These are phyloP conservation scores for Geotrypetes seraphini DNA, from an alignment of 2,797 vertebrate species.

Conservation along the genomic window DNA sequence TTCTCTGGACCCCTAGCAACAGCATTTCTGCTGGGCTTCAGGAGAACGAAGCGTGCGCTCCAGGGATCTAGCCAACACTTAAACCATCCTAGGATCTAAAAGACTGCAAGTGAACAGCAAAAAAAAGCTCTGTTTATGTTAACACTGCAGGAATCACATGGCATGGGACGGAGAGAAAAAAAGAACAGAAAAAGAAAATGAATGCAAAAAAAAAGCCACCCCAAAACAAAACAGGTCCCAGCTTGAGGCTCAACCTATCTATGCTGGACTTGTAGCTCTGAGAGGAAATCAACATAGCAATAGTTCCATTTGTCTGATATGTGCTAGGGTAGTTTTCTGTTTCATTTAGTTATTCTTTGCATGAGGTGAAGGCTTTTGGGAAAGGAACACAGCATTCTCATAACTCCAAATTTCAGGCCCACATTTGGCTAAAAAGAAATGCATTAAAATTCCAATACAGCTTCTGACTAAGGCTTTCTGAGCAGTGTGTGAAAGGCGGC, in stretches of 20 bases:
- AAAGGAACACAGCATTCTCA: background rate
- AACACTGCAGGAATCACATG: conserved; percentile 1
- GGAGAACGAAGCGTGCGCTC: no score
- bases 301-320: background rate
- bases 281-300: background rate
- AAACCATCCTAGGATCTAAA: no score
- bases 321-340: background rate
- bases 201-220: no score
- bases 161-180: no score
- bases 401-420: background rate
- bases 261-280: background rate
- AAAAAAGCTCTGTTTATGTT: background rate
- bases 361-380: background rate
- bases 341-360: conserved; percentile 7
- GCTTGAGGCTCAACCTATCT: background rate
- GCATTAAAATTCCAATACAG: conserved; percentile 45
- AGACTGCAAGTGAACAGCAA: background rate
- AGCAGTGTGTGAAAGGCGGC: conserved; percentile 28
- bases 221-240: background rate
- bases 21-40: no score
- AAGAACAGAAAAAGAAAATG: no score
- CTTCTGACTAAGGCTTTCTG: conserved; percentile 34
- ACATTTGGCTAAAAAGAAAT: conserved; percentile 11
- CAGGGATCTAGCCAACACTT: no score
- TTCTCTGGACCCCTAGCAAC: no score